A percentile compares a stretch with the other conserved stretches of the same genome.
Evolutionary conservation across 2,797 vertebrate species (phyloP).

Genomic region (Centropyge bicolor): DNA sequence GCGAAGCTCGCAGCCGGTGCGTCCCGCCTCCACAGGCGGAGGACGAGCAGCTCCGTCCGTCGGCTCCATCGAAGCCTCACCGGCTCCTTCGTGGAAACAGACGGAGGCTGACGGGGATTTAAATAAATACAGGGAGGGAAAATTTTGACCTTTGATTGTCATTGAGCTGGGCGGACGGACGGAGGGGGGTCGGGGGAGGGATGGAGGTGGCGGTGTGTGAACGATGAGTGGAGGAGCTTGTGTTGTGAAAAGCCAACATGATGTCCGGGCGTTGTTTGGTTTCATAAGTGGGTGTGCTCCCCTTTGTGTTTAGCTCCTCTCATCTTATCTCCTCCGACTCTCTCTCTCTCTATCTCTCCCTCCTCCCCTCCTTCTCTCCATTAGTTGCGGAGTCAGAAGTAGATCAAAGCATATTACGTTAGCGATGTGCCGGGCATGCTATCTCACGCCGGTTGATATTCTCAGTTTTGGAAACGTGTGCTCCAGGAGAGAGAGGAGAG

Average conservation of each 20-base stretch:
- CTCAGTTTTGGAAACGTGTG: constrained; percentile 30
- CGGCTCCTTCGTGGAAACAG: constrained; percentile 63
- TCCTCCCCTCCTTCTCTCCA: constrained; percentile 19
- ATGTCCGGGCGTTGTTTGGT: constrained; percentile 1
- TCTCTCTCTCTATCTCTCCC: not conserved
- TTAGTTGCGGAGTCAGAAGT: constrained; percentile 56
- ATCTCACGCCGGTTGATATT: constrained; percentile 45
- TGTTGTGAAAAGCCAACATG: constrained; percentile 28
- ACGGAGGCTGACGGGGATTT: constrained; percentile 48
- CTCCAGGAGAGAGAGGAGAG: constrained; percentile 23
- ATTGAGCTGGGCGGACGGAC: constrained; percentile 70
- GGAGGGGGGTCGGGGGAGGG: not conserved
- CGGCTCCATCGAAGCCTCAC: constrained; percentile 60
- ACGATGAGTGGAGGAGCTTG: not conserved
- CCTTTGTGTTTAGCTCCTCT: constrained; percentile 41
- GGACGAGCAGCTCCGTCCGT: constrained; percentile 23
- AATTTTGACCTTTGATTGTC: constrained; percentile 82
- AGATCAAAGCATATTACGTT: constrained; percentile 57
- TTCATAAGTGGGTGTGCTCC: constrained; percentile 54
- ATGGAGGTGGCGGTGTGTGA: not conserved
- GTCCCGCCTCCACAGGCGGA: constrained; percentile 8
- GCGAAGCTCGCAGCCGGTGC: constrained; percentile 30
- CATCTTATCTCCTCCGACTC: constrained; percentile 32
- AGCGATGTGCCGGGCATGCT: constrained; percentile 16
- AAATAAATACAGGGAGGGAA: constrained; percentile 56